Conservation (phyloP, 2,113 vertebrate species). For the Rhinolophus sinicus region DNA sequence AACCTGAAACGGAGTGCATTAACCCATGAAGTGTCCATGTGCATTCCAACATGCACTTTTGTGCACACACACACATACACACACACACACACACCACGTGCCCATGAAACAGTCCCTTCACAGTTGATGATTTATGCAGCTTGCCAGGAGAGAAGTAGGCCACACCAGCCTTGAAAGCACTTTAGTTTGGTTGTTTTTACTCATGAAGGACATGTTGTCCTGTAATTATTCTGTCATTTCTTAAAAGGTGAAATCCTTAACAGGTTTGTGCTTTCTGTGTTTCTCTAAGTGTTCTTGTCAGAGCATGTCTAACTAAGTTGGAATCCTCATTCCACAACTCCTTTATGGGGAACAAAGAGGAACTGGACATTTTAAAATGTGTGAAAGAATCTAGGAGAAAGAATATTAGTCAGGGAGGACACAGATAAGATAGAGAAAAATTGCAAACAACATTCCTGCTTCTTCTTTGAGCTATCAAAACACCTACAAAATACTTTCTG, state of each 20-base stretch:
- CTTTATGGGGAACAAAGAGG: constrained; percentile 78
- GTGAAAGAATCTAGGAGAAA: constrained; percentile 72
- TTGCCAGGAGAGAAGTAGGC: constrained; percentile 86
- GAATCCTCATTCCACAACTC: constrained; percentile 76
- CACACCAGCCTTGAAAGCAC: constrained; percentile 85
- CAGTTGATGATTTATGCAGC: constrained; percentile 86
- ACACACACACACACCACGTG: constrained; percentile 31
- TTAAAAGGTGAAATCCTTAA: constrained; percentile 87
- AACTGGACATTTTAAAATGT: constrained; percentile 78
- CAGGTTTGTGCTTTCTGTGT: constrained; percentile 80
- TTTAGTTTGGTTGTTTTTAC: constrained; percentile 86
- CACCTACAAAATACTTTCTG: constrained; percentile 23
- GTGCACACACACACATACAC: background rate
- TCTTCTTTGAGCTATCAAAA: constrained; percentile 41
- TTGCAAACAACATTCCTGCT: constrained; percentile 45
- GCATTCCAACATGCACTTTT: background rate
- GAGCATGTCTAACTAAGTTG: constrained; percentile 72
- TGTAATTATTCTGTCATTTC: constrained; percentile 89
- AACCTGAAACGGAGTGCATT: constrained; percentile 33
- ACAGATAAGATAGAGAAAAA: constrained; percentile 51
- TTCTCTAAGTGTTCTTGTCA: constrained; percentile 75
- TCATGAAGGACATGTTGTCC: constrained; percentile 87
- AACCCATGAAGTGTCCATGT: constrained; percentile 36
- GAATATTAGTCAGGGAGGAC: constrained; percentile 43
- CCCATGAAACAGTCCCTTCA: constrained; percentile 71